These are phyloP conservation scores for Bellardia bayeri DNA, from an alignment of 2,888 invertebrate genomes.

Conservation along the genomic window DNA sequence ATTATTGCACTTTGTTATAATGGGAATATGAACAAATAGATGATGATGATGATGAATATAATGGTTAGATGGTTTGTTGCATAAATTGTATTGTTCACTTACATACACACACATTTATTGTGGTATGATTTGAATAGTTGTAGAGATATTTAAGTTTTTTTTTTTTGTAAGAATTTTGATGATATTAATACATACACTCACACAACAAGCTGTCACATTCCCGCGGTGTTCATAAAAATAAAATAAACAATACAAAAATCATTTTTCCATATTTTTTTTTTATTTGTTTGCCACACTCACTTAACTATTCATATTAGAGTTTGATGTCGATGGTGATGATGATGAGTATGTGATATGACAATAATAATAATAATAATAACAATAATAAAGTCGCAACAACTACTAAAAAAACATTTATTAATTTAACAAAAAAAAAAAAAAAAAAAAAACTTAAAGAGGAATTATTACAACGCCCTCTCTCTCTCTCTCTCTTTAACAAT, in stretches of 20 bases:
- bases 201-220: constrained; percentile 81
- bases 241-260: constrained; percentile 50
- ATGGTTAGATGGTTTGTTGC: constrained; percentile 27
- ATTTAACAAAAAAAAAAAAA: constrained; percentile 18
- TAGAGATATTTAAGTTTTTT: not conserved
- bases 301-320: constrained; percentile 48
- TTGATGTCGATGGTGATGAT: constrained; percentile 48
- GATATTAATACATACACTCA: constrained; percentile 60
- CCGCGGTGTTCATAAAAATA: constrained; percentile 81
- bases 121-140: constrained; percentile 43
- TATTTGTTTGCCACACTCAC: constrained; percentile 19
- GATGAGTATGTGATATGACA: constrained; percentile 64
- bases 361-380: constrained; percentile 50
- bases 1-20: constrained; percentile 25
- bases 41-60: not conserved
- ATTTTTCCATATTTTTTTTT: constrained; percentile 28
- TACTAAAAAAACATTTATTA: constrained; percentile 3
- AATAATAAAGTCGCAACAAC: constrained; percentile 51
- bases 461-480: not conserved
- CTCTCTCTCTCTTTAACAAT: not conserved
- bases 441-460: constrained; percentile 27
- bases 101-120: not conserved
- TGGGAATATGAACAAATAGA: constrained; percentile 31
- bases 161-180: constrained; percentile 42
- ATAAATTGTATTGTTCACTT: not conserved